phyloP scores from a whole-genome alignment of 2,113 vertebrate species.

The Brienomyrus brachyistius region DNA sequence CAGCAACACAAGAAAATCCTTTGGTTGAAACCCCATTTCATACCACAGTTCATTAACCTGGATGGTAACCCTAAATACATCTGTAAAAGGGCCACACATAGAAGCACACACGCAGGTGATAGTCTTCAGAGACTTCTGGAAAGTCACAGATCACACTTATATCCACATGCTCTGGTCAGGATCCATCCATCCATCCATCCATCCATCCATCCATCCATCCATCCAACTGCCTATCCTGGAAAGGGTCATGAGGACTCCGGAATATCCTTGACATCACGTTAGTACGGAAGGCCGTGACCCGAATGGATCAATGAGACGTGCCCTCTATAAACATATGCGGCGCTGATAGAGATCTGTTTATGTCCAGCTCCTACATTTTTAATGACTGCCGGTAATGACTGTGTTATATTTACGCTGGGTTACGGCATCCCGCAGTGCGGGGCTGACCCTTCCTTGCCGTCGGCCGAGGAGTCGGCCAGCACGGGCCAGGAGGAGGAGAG shows the following conservation, averaged over 20 bases:
- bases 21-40: background rate
- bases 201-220: background rate
- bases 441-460: background rate
- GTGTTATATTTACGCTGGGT: background rate
- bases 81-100: background rate
- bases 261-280: background rate
- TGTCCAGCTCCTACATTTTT: background rate
- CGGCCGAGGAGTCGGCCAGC: slow-evolving; percentile 59
- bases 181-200: background rate
- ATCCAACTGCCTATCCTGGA: background rate
- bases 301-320: background rate
- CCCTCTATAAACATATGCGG: background rate
- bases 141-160: background rate
- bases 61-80: background rate
- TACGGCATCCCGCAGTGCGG: background rate
- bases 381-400: background rate
- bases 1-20: background rate
- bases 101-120: too few relatives aligned
- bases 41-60: too few relatives aligned
- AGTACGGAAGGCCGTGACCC: background rate
- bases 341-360: background rate
- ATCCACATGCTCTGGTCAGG: background rate
- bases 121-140: background rate
- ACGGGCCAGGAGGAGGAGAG: slow-evolving; percentile 66
- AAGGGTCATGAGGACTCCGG: background rate